Conservation (phyloP, 2,888 invertebrate genomes). For the Thalpophila matura region DNA sequence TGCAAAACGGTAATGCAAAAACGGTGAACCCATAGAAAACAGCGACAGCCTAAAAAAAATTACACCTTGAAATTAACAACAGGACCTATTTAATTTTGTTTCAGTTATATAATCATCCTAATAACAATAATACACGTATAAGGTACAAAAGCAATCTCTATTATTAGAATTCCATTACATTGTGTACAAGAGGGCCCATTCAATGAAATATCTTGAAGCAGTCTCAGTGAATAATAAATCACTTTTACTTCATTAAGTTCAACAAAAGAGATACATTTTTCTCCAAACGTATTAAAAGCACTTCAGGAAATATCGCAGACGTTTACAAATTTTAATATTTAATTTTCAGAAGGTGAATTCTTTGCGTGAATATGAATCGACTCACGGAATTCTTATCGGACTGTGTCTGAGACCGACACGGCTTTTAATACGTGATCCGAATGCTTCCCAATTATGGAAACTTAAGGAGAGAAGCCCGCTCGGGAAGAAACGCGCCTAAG, state of each 20-base stretch:
- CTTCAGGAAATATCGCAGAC: slow-evolving; percentile 55
- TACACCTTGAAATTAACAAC: no score
- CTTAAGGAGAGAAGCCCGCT: slow-evolving; percentile 71
- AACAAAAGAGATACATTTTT: slow-evolving; percentile 61
- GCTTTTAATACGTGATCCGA: slow-evolving; percentile 86
- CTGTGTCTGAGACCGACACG: slow-evolving; percentile 81
- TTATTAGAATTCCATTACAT: background rate
- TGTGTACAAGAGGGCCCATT: slow-evolving; percentile 10
- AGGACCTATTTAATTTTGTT: no score
- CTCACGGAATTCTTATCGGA: slow-evolving; percentile 80
- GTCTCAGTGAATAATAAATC: slow-evolving; percentile 51
- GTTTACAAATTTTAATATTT: slow-evolving; percentile 67
- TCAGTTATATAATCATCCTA: background rate
- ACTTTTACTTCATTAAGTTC: slow-evolving; percentile 50
- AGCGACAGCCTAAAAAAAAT: no score
- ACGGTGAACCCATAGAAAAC: no score
- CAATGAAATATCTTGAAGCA: slow-evolving; percentile 33
- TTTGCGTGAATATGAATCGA: slow-evolving; percentile 79
- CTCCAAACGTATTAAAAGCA: slow-evolving; percentile 52
- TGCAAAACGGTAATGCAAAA: no score
- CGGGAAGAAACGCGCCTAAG: slow-evolving; percentile 49
- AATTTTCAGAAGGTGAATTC: slow-evolving; percentile 70
- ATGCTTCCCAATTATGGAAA: slow-evolving; percentile 79
- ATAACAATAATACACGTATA: background rate
- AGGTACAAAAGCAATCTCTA: background rate